Evolutionary conservation across 2,888 invertebrate genomes (phyloP).

Genomic region (Microctonus aethiopoides): DNA sequence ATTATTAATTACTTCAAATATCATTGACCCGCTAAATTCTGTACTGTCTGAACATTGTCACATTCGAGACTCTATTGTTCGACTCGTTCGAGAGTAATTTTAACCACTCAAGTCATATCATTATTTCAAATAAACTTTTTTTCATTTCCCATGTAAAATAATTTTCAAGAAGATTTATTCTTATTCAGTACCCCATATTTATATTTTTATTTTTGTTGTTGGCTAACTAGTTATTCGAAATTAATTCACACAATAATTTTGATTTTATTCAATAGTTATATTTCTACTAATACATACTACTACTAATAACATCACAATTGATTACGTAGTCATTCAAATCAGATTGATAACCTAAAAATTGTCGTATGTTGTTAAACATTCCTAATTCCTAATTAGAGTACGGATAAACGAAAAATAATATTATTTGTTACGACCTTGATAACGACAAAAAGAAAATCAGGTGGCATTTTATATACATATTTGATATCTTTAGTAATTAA

Average conservation of each 20-base stretch:
- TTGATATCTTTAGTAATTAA: neutral
- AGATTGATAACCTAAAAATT: neutral
- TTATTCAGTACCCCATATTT: neutral
- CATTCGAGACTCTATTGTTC: neutral
- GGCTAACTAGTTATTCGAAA: neutral
- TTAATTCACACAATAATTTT: neutral
- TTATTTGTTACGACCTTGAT: too few species aligned
- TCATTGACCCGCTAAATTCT: neutral
- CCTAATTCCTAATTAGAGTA: too few species aligned
- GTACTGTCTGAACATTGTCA: neutral
- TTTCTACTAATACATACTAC: too few species aligned
- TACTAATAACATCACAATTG: neutral
- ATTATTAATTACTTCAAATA: neutral
- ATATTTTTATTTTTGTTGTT: neutral
- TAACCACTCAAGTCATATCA: neutral
- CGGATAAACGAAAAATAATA: neutral
- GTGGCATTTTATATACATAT: neutral
- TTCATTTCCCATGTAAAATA: neutral
- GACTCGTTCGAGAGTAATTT: neutral
- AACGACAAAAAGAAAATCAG: neutral
- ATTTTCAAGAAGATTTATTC: fast-evolving
- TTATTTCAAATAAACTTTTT: neutral
- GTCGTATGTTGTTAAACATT: slow-evolving; percentile 10
- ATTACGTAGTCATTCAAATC: neutral
- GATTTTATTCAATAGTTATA: neutral